Conservation (phyloP, 2,797 vertebrate species). For the Bradypodion pumilum region DNA sequence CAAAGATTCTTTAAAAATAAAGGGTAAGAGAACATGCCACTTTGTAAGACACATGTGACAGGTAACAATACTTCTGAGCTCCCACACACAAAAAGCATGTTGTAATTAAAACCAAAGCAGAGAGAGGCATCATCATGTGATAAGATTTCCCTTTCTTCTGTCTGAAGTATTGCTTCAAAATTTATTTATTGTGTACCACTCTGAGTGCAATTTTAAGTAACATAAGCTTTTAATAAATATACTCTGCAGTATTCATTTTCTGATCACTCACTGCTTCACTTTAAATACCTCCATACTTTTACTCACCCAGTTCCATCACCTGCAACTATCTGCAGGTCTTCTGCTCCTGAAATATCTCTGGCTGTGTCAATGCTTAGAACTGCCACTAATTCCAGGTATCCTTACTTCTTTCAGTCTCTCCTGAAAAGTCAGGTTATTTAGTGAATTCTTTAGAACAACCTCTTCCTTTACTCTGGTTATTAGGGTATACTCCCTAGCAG, state of each 20-base stretch:
- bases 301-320: background rate
- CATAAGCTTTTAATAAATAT: background rate
- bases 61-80: background rate
- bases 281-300: no score
- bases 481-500: no score
- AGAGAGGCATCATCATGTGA: background rate
- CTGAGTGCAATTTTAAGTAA: background rate
- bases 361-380: background rate
- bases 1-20: slow-evolving; percentile 21
- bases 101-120: slow-evolving; percentile 18
- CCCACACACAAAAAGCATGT: background rate
- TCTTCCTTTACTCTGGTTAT: no score
- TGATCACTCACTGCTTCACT: background rate
- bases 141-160: background rate
- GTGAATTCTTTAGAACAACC: no score
- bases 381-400: background rate
- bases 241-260: no score
- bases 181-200: background rate
- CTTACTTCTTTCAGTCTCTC: background rate
- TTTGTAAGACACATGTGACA: background rate
- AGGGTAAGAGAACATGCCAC: background rate
- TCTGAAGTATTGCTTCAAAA: background rate
- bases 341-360: background rate
- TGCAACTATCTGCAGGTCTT: background rate
- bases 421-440: background rate